A percentile compares a stretch with the other conserved stretches of the same genome.
Evolutionary conservation across 2,888 invertebrate genomes (phyloP).

Genomic region (Chymomyza fuscimana): DNA sequence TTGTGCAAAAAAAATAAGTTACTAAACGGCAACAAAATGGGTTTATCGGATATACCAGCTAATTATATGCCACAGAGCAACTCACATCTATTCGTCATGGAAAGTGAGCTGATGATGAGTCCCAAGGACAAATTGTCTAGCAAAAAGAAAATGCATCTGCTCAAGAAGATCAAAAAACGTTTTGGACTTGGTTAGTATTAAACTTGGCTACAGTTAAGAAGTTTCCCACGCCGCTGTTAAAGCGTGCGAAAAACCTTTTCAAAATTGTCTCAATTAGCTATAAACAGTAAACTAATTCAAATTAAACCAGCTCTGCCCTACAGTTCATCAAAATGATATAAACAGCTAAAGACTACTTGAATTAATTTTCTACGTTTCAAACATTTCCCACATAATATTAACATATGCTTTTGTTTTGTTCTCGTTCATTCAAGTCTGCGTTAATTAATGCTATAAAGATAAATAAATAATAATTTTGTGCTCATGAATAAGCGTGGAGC

Average conservation of each 20-base stretch:
- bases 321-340: neutral
- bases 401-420: conserved; percentile 36
- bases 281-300: neutral
- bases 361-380: conserved; percentile 31
- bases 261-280: neutral
- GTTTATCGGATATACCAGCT: conserved; percentile 74
- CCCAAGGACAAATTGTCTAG: conserved; percentile 76
- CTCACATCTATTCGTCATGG: conserved; percentile 70
- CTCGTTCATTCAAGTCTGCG: conserved; percentile 37
- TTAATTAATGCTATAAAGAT: conserved; percentile 66
- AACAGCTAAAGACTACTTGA: conserved; percentile 5
- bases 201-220: neutral
- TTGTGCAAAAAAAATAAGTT: conserved; percentile 16
- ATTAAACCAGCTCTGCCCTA: neutral
- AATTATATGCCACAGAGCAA: conserved; percentile 70
- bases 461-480: conserved; percentile 46
- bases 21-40: conserved; percentile 53
- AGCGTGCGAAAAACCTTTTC: conserved; percentile 52
- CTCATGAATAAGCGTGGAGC: conserved; percentile 19
- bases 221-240: neutral
- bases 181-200: conserved; percentile 90
- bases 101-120: conserved; percentile 62
- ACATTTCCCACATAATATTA: conserved; percentile 67
- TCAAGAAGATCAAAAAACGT: conserved; percentile 93
- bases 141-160: conserved; percentile 89